These are phyloP conservation scores for Hartigia nigra DNA, from an alignment of 2,888 invertebrate genomes.

Conservation along the genomic window DNA sequence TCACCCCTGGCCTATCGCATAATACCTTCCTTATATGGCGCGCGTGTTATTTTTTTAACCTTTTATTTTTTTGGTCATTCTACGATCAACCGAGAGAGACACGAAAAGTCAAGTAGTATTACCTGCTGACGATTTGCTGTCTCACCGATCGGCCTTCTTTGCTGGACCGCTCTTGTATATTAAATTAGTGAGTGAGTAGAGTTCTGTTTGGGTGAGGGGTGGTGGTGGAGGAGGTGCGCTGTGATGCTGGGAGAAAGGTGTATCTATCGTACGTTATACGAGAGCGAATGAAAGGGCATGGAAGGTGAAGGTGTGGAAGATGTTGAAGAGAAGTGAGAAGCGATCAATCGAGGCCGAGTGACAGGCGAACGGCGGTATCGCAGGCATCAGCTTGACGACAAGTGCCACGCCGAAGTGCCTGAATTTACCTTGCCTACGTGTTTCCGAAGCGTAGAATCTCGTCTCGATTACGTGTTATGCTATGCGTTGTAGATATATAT, in stretches of 20 bases:
- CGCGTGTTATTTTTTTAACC: background rate
- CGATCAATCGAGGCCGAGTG: slow-evolving; percentile 58
- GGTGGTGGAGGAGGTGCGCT: slow-evolving; percentile 8
- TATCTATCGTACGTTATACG: background rate
- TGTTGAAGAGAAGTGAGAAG: slow-evolving; percentile 41
- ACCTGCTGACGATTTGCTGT: background rate
- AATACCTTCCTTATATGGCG: background rate
- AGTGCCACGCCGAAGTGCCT: slow-evolving; percentile 41
- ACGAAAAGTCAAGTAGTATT: background rate
- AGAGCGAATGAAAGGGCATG: slow-evolving; percentile 16
- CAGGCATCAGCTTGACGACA: slow-evolving; percentile 53
- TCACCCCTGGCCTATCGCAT: background rate
- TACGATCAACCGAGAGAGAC: background rate
- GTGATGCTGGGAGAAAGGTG: slow-evolving; percentile 12
- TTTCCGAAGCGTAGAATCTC: slow-evolving; percentile 28
- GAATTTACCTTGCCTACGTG: slow-evolving; percentile 31
- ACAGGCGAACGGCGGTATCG: slow-evolving; percentile 52
- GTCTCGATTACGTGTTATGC: slow-evolving; percentile 32
- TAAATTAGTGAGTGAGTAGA: slow-evolving; percentile 43
- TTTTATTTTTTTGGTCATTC: background rate
- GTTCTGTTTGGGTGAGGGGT: slow-evolving; percentile 13
- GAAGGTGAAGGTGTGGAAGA: slow-evolving; percentile 16
- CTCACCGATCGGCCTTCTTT: slow-evolving; percentile 27
- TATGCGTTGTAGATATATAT: background rate
- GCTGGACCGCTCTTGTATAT: slow-evolving; percentile 36